Evolutionary conservation across 2,113 vertebrate species (phyloP).

Genomic region (Felis chaus): DNA sequence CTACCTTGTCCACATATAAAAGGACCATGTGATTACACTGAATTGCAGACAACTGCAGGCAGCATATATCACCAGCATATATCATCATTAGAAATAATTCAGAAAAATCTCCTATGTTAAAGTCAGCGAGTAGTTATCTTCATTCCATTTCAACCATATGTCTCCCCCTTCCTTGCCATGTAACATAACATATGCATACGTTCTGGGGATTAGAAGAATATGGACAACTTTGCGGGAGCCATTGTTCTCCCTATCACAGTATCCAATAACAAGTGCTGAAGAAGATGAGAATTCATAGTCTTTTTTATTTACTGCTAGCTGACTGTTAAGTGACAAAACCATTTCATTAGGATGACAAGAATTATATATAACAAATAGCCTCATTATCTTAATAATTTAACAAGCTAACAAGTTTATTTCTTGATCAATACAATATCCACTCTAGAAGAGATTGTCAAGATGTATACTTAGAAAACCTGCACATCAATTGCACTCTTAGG

Average conservation of each 20-base stretch:
- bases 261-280: neutral
- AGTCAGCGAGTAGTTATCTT: neutral
- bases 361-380: neutral
- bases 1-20: neutral
- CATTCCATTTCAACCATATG: neutral
- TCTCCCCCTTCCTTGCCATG: fast-evolving
- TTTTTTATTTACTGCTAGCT: neutral
- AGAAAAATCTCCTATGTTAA: neutral
- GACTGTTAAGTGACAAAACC: neutral
- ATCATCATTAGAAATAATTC: neutral
- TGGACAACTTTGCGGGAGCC: fast-evolving
- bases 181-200: neutral
- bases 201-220: neutral
- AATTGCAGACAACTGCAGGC: neutral
- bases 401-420: neutral
- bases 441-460: neutral
- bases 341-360: neutral
- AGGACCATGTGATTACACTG: fast-evolving
- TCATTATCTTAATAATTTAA: neutral
- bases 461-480: neutral
- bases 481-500: neutral
- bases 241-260: neutral
- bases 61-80: neutral
- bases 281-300: neutral
- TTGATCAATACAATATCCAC: neutral